Evolutionary conservation across 2,797 vertebrate species (phyloP), one percentile per base, ranked within the genome.

Genomic region (Aldrovandia affinis): DNA sequence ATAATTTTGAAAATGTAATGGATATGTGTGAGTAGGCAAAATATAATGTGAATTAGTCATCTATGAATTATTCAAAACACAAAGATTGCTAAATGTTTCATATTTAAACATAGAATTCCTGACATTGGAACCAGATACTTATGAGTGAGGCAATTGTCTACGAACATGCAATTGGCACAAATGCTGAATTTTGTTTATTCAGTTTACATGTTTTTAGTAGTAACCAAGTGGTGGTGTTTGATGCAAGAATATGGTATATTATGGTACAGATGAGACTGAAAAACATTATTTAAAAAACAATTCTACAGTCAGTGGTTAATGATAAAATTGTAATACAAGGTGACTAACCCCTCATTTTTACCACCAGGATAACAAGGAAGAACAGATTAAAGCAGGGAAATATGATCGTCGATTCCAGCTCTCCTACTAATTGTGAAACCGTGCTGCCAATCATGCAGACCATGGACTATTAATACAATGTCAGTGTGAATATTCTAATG

Each of bases 311-410:
- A 25, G 20, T 59, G 28, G 7, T 65, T 3, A 30, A 14, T 28
- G 0, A 4, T 73, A 39, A 15, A 39, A 68, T 68, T 15, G 28
- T 68, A 15, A 30, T 30, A 73, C 68, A 39, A 7, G 36, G 4
- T 2, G 68, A 42, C 15, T 15, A 20, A 8, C 18, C 36, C 36
- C 36, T 73, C 14, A 42, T 73, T 42, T 73, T 73, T 73, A 42
- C 68, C 68, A 20, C 33, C 68, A 73, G 68, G 68, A 73, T 33
- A 73, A 73, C 30, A 73, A 22, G 36, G 68, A 73, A 73, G 68
- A 73, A 33, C 36, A 39, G 68, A 73, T 73, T 73, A 73, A 73
- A 73, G 68, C 36, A 36, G 68, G 68, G 33, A 73, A 73, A 73
- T 73, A 73, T 73, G 68, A 73, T 39, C 33, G 68, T 33, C 33